Evolutionary conservation across 1,140 invertebrate genomes (phyloP).

Genomic region (Drosophila simulans): DNA sequence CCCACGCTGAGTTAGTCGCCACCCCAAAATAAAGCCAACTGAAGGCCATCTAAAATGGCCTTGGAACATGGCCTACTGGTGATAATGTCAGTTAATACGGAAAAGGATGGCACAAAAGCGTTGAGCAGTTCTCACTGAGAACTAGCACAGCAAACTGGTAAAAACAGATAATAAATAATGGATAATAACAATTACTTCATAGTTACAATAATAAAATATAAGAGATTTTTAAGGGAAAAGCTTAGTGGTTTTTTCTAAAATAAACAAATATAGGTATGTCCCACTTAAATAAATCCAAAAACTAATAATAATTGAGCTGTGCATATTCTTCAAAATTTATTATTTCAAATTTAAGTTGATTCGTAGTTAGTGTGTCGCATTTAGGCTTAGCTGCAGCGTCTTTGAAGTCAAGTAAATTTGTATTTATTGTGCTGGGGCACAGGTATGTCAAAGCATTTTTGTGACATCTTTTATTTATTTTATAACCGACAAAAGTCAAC

Average conservation of each 20-base stretch:
- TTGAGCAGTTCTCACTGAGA: too few species aligned
- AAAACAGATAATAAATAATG: background rate
- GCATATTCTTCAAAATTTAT: too few species aligned
- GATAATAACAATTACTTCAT: too few species aligned
- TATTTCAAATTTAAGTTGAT: background rate
- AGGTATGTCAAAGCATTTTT: slow-evolving; percentile 72
- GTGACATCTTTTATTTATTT: slow-evolving; percentile 77
- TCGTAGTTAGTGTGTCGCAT: background rate
- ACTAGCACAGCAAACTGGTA: background rate
- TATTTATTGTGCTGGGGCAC: slow-evolving; percentile 22
- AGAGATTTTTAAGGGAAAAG: too few species aligned
- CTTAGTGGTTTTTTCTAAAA: too few species aligned
- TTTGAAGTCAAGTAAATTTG: slow-evolving; percentile 1
- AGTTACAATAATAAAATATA: too few species aligned
- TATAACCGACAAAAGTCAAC: slow-evolving; percentile 70
- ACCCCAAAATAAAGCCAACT: slow-evolving; percentile 6
- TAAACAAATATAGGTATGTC: too few species aligned
- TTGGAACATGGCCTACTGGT: slow-evolving; percentile 31
- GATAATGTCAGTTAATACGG: slow-evolving; percentile 34
- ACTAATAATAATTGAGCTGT: too few species aligned
- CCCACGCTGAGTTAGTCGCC: slow-evolving; percentile 3
- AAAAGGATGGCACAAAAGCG: slow-evolving; percentile 8
- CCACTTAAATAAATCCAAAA: too few species aligned
- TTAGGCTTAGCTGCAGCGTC: background rate
- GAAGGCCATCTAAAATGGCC: slow-evolving; percentile 14